A percentile compares a stretch with the other conserved stretches of the same genome.
phyloP scores from a whole-genome alignment of 2,113 vertebrate species.

The Malurus cyaneus region DNA sequence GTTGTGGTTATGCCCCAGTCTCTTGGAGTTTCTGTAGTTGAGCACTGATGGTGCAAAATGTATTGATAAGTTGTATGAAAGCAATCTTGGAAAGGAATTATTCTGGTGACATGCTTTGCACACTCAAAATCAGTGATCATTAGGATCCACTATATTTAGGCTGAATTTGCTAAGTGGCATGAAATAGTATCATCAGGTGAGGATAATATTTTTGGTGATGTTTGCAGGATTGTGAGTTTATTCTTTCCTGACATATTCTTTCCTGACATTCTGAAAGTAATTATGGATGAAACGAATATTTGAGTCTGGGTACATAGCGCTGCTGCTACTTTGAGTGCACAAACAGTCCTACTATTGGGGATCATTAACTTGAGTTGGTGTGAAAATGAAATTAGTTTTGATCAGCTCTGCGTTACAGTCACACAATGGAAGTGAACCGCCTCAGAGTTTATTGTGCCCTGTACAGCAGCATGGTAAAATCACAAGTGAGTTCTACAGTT shows the following conservation, averaged over 20 bases:
- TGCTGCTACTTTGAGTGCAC: not conserved
- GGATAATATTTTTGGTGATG: not conserved
- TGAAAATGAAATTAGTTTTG: not conserved
- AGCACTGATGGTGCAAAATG: not conserved
- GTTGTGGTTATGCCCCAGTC: not conserved
- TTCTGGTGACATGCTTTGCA: not conserved
- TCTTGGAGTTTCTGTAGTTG: not conserved
- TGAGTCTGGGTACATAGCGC: not conserved
- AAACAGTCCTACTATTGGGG: not conserved
- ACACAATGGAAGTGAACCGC: not conserved
- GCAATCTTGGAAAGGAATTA: not conserved
- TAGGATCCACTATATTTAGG: not conserved
- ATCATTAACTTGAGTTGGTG: not conserved
- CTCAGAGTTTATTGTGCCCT: not conserved
- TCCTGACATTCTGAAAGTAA: not conserved
- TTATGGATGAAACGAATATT: not conserved
- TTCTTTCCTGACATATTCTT: not conserved
- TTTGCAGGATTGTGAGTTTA: not conserved
- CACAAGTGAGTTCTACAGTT: not conserved
- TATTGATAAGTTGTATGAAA: not conserved
- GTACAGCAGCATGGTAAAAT: not conserved
- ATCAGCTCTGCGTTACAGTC: not conserved
- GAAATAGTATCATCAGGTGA: not conserved
- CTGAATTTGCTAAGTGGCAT: not conserved
- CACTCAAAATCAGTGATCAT: not conserved